Conservation (phyloP, 37 sponge, comb jelly and placozoan genomes). For the Ephydatia muelleri region DNA sequence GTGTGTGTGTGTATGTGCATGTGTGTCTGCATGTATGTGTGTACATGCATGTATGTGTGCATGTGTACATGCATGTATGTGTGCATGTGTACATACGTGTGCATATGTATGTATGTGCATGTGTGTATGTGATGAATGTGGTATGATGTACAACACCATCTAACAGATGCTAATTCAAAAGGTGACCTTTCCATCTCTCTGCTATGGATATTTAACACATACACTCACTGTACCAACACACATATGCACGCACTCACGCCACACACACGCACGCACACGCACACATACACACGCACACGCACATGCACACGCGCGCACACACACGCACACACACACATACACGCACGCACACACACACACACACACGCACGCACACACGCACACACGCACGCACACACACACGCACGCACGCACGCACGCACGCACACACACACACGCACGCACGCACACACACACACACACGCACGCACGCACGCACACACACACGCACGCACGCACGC, state of each 20-base stretch:
- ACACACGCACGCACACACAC: constrained; percentile 12
- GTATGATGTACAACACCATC: no score
- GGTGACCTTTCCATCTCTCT: no score
- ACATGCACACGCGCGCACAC: constrained; percentile 13
- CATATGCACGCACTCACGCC: background rate
- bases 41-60: background rate
- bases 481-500: constrained; percentile 16
- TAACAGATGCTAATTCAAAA: no score
- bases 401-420: background rate
- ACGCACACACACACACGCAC: constrained; percentile 25
- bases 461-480: constrained; percentile 18
- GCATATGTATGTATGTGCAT: background rate
- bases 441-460: constrained; percentile 24
- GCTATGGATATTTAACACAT: no score
- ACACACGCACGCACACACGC: no score
- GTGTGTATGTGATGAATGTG: background rate
- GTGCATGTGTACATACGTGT: background rate
- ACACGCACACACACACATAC: constrained; percentile 21
- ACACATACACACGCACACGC: constrained; percentile 24
- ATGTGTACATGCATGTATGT: background rate
- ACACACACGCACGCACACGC: constrained; percentile 21
- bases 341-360: constrained; percentile 20
- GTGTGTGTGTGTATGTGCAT: background rate
- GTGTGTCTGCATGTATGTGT: background rate
- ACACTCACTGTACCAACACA: no score